Conservation (phyloP, 1,140 invertebrate genomes). For the Ruditapes philippinarum region DNA sequence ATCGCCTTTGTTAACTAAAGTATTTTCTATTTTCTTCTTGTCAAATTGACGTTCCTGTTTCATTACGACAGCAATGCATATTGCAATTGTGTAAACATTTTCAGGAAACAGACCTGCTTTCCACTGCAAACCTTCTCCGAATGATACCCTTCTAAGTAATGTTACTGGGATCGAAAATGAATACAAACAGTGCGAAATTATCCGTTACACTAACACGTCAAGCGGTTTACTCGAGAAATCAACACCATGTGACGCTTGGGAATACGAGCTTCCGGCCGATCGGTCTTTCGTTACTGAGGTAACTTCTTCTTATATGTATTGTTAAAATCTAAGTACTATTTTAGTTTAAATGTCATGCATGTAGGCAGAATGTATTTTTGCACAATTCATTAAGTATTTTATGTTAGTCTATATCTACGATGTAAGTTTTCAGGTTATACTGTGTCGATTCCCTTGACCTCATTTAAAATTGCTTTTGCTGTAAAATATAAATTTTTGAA, state of each 20-base stretch:
- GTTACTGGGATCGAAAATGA: neutral
- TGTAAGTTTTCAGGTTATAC: no score
- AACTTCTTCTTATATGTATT: neutral
- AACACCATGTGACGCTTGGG: neutral
- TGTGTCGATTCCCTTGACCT: no score
- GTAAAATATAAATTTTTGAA: no score
- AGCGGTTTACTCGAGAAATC: neutral
- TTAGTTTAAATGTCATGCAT: neutral
- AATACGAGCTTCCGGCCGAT: neutral
- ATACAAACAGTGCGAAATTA: slow-evolving; percentile 31
- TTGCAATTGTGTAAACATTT: no score
- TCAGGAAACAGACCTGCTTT: slow-evolving; percentile 17
- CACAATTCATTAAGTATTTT: neutral
- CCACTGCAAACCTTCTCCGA: slow-evolving; percentile 6
- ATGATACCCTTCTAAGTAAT: neutral
- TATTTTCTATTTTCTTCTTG: no score
- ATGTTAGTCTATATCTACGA: no score
- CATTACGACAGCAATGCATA: no score
- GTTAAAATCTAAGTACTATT: neutral
- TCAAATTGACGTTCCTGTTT: no score
- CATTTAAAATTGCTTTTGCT: no score
- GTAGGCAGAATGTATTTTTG: neutral
- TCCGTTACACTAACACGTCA: neutral
- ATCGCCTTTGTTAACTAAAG: no score
- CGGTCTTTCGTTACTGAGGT: slow-evolving; percentile 33